These are phyloP conservation scores for Sminthurides bifidus DNA, from an alignment of 1,140 invertebrate genomes.

Conservation along the genomic window DNA sequence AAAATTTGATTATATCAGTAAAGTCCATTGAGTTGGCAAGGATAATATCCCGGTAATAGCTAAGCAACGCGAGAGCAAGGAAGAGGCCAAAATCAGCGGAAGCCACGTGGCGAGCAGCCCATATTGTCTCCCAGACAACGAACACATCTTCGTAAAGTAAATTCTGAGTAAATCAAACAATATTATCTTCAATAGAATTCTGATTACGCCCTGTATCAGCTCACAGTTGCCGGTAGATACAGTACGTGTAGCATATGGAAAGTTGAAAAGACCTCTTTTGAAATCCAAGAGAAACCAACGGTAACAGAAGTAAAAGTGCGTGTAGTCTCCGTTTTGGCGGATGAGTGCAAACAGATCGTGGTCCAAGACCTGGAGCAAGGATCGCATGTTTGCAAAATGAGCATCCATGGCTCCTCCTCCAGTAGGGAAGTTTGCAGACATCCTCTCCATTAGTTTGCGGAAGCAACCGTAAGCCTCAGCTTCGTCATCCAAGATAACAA, in stretches of 20 bases:
- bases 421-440: slow-evolving; percentile 83
- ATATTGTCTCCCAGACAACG: slow-evolving; percentile 88
- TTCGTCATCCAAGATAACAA: slow-evolving; percentile 87
- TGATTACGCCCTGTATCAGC: not conserved
- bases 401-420: slow-evolving; percentile 79
- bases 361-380: slow-evolving; percentile 55
- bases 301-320: slow-evolving; percentile 95
- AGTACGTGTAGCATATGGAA: not conserved
- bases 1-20: slow-evolving; percentile 95
- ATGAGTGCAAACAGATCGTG: slow-evolving; percentile 86
- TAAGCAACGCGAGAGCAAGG: slow-evolving; percentile 77
- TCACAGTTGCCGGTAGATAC: not conserved
- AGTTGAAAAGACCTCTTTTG: slow-evolving; percentile 56
- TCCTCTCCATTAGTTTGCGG: slow-evolving; percentile 74
- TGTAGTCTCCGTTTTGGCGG: slow-evolving; percentile 88
- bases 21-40: slow-evolving; percentile 92
- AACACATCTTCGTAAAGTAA: slow-evolving; percentile 86
- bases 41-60: slow-evolving; percentile 87
- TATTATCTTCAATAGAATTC: too few relatives aligned
- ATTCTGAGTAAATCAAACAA: slow-evolving; percentile 44
- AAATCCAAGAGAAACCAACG: slow-evolving; percentile 76
- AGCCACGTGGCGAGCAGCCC: slow-evolving; percentile 77
- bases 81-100: slow-evolving; percentile 85
- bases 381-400: slow-evolving; percentile 83
- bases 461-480: slow-evolving; percentile 85